These are phyloP conservation scores for Magallana gigas DNA, from an alignment of 1,140 invertebrate species.

Conservation along the genomic window DNA sequence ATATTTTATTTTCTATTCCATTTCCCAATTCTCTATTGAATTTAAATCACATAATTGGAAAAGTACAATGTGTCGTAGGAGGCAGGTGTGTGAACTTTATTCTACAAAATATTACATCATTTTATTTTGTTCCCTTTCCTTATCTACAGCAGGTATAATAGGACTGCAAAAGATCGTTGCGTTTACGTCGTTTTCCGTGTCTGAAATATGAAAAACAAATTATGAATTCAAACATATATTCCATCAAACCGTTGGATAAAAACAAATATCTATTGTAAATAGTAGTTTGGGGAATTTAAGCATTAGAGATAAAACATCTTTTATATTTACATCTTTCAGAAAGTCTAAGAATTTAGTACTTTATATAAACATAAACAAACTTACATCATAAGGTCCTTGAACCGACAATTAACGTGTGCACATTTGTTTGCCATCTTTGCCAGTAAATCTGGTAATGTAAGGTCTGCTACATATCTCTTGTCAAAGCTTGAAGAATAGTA, in stretches of 20 bases:
- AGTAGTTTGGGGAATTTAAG: no score
- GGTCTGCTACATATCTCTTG: slow-evolving; percentile 23
- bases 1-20: no score
- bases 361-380: not conserved
- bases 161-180: not conserved
- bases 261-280: no score
- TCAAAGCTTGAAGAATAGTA: not conserved
- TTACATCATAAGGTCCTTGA: not conserved
- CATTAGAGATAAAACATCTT: no score
- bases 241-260: no score
- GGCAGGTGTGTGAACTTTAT: no score
- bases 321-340: not conserved
- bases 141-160: not conserved
- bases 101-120: no score
- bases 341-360: not conserved
- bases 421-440: not conserved
- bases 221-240: no score
- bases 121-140: not conserved
- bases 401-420: slow-evolving; percentile 11
- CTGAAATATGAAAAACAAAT: not conserved
- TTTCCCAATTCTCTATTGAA: no score
- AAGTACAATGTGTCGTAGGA: no score
- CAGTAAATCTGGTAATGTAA: slow-evolving; percentile 8
- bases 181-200: not conserved
- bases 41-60: no score